phyloP scores from a whole-genome alignment of 2,888 invertebrate genomes.

The Eupelmus urozonus region DNA sequence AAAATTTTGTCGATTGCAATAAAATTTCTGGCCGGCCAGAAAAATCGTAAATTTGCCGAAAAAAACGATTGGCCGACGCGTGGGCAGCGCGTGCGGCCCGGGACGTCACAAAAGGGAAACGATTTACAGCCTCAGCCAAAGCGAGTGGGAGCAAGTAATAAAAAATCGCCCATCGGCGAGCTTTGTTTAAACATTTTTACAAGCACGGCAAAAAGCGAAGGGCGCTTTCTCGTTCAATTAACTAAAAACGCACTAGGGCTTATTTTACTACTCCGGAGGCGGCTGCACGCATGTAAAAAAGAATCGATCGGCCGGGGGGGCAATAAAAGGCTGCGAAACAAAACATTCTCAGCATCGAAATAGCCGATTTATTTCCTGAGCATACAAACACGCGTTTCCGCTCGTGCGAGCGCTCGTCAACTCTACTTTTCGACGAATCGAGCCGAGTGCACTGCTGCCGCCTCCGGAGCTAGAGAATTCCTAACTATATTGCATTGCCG shows the following conservation, averaged over 20 bases:
- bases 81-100: too few relatives aligned
- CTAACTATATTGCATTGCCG: not conserved
- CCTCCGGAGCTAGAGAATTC: not conserved
- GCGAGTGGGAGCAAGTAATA: too few relatives aligned
- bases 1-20: too few relatives aligned
- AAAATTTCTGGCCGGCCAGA: too few relatives aligned
- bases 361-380: slow-evolving; percentile 57
- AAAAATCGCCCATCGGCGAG: too few relatives aligned
- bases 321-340: slow-evolving; percentile 42
- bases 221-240: not conserved
- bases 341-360: slow-evolving; percentile 48
- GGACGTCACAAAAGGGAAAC: too few relatives aligned
- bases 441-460: too few relatives aligned
- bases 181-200: too few relatives aligned
- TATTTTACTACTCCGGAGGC: not conserved
- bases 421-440: slow-evolving; percentile 44
- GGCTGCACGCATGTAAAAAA: slow-evolving; percentile 4
- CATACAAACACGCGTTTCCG: slow-evolving; percentile 55
- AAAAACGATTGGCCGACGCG: too few relatives aligned
- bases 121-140: too few relatives aligned
- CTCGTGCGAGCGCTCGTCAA: slow-evolving; percentile 39
- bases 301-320: not conserved
- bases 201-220: slow-evolving; percentile 1
- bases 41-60: too few relatives aligned
- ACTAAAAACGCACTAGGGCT: slow-evolving; percentile 9